Evolutionary conservation across 2,113 vertebrate species (phyloP), one percentile per base, ranked within the genome.

Genomic region (Pipra filicauda): DNA sequence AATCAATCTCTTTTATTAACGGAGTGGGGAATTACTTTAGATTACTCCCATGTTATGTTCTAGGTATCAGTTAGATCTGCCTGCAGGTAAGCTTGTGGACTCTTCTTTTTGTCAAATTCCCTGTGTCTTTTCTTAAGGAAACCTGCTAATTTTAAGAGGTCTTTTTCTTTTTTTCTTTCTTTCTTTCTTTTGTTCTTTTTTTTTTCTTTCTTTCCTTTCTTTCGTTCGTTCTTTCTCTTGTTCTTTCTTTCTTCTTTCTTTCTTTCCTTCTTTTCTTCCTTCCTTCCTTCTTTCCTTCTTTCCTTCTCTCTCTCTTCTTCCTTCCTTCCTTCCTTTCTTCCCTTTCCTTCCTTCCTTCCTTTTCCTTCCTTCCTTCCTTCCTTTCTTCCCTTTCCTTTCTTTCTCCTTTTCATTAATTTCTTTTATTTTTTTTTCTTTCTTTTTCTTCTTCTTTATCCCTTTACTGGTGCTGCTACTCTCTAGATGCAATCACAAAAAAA

Each of bases 401-500:
- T 2, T 27, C 4, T 3, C 11, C 19, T 22, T n/a, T 17, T 28
- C 2, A 3, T 8, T 52, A 20, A 49, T 58, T n/a, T 11, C 22
- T 33, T 80, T 69, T 33, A 35, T 88, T 16, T 37, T 9, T n/a
- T 75, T 37, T 27, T 33, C 23, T 39, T 54, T 39, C 46, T 55
- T 18, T 67, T 28, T 54, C 44, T 78, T 27, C 44, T 33, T 71
- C 51, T 72, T 86, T 93, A 79, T 85, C 51, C 55, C 35, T 89
- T 55, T 66, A 31, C 54, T 85, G 43, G 59, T 86, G 30, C 58
- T 88, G 66, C 67, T 88, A 44, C 71, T 93, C 87, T 57, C 74
- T 94, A 81, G 86, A 90, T 92, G 37, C 31, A 89, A 89, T 92
- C 72, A 94, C 75, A 89, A 95, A 82, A 92, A 91, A 39, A 39